These are phyloP conservation scores for Drosophila parthenogenetica DNA, from an alignment of 2,888 invertebrate genomes.

Conservation along the genomic window DNA sequence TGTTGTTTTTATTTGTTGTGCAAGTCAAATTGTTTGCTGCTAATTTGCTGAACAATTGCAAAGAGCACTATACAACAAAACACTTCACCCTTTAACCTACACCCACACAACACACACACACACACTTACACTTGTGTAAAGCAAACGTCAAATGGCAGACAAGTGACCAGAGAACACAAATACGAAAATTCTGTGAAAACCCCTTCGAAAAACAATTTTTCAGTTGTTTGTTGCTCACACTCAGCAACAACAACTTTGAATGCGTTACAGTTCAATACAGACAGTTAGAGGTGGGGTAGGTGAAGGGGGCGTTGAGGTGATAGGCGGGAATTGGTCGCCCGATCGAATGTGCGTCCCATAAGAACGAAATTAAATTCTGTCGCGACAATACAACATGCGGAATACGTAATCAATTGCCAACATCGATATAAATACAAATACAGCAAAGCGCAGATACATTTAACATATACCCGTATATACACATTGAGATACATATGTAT, in stretches of 20 bases:
- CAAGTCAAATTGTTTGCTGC: constrained; percentile 54
- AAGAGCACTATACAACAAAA: constrained; percentile 20
- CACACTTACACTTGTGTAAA: constrained; percentile 3
- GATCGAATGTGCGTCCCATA: constrained; percentile 69
- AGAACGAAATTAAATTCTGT: constrained; percentile 83
- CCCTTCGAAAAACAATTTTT: constrained; percentile 41
- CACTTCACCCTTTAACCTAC: constrained; percentile 18
- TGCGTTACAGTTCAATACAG: constrained; percentile 74
- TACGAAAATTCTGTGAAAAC: constrained; percentile 43
- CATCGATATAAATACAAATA: constrained; percentile 59
- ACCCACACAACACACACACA: not conserved
- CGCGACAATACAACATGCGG: constrained; percentile 79
- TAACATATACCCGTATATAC: constrained; percentile 22
- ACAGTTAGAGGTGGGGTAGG: constrained; percentile 6
- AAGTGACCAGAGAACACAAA: constrained; percentile 58
- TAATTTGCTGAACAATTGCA: constrained; percentile 58
- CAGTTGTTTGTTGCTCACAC: constrained; percentile 55
- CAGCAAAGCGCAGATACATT: constrained; percentile 14
- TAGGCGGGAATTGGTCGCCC: constrained; percentile 46
- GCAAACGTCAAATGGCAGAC: constrained; percentile 56
- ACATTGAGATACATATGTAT: constrained; percentile 2
- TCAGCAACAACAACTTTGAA: constrained; percentile 45
- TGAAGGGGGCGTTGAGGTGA: constrained; percentile 8
- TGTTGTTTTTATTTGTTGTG: constrained; percentile 18
- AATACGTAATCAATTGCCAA: constrained; percentile 81